A percentile compares a stretch with the other conserved stretches of the same genome.
Conservation (phyloP, 2,113 vertebrate genomes). For the Ammospiza caudacuta region DNA sequence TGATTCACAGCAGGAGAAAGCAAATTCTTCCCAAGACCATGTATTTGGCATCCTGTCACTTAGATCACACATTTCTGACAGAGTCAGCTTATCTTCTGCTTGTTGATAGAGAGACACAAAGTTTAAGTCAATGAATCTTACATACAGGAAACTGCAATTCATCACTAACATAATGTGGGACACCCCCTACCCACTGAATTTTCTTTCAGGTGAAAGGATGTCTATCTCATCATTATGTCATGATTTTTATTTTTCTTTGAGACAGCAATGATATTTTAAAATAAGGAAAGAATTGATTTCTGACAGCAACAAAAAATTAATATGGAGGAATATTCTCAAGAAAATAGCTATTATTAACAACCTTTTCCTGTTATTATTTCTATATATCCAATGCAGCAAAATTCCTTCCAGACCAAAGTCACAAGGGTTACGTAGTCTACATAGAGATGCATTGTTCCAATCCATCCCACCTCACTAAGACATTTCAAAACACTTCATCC, state of each 20-base stretch:
- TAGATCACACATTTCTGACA: slow-evolving; percentile 36
- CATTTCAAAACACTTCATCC: background rate
- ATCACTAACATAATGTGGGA: slow-evolving; percentile 29
- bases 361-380: background rate
- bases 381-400: background rate
- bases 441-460: background rate
- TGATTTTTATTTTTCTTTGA: background rate
- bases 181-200: slow-evolving; percentile 3
- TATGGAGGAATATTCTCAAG: background rate
- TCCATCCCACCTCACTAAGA: background rate
- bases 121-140: slow-evolving; percentile 47
- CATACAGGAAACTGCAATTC: background rate
- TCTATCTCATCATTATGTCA: slow-evolving; percentile 39
- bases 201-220: slow-evolving; percentile 18
- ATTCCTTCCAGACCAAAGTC: background rate
- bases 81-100: slow-evolving; percentile 44
- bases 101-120: slow-evolving; percentile 38
- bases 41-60: slow-evolving; percentile 53
- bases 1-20: slow-evolving; percentile 12
- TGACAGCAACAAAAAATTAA: background rate
- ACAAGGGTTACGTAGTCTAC: background rate
- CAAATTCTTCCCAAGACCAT: background rate
- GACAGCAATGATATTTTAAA: slow-evolving; percentile 40
- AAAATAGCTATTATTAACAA: background rate
- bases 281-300: background rate